A percentile compares a stretch with the other conserved stretches of the same genome.
Conservation (phyloP, 1,140 invertebrate species). For the Chironomus tepperi region DNA sequence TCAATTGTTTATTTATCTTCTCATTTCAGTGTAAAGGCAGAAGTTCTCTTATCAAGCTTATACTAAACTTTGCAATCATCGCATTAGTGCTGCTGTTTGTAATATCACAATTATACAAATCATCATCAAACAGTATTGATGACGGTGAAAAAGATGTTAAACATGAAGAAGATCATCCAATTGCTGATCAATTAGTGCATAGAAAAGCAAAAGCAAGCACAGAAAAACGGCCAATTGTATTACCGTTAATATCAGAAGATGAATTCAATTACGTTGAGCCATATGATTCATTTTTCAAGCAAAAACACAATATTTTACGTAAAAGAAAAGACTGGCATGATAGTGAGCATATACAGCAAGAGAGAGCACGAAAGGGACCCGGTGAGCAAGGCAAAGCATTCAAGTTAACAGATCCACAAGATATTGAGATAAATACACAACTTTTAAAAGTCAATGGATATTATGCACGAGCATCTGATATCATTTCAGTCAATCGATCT, state of each 20-base stretch:
- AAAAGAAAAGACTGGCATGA: constrained; percentile 80
- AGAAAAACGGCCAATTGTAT: not conserved
- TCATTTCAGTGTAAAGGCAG: constrained; percentile 9
- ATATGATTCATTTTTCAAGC: not conserved
- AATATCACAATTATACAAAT: constrained; percentile 1
- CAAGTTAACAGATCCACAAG: constrained; percentile 44
- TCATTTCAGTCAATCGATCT: constrained; percentile 60
- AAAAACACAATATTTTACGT: constrained; percentile 24
- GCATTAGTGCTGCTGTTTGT: not conserved
- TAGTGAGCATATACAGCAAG: constrained; percentile 60
- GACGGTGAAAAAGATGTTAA: not conserved
- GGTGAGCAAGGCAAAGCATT: constrained; percentile 66
- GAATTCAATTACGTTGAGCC: not conserved
- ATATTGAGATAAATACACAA: constrained; percentile 42
- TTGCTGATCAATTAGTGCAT: not conserved
- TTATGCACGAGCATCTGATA: constrained; percentile 63
- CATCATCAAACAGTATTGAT: not conserved
- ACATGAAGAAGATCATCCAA: not conserved
- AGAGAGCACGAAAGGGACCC: constrained; percentile 52
- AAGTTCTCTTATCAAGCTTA: constrained; percentile 2
- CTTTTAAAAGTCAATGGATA: constrained; percentile 67
- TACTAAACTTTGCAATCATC: not conserved
- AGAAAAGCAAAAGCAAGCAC: not conserved
- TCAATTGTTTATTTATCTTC: not conserved
- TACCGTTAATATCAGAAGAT: not conserved